Evolutionary conservation across 2,888 invertebrate genomes (phyloP).

Genomic region (Dermolepida albohirtum): DNA sequence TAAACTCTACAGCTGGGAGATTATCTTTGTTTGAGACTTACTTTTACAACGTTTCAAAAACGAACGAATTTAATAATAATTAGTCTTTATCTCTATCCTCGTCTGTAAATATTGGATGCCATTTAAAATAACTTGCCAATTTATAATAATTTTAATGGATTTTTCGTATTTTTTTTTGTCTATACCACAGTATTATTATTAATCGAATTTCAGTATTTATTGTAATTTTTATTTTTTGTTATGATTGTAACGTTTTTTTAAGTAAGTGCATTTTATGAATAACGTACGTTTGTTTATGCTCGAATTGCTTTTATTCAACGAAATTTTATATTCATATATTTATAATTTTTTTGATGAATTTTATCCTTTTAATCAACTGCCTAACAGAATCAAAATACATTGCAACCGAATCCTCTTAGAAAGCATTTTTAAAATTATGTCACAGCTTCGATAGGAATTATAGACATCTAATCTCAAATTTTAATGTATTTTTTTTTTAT

Average conservation of each 20-base stretch:
- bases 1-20: not conserved
- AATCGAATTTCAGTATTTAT: conserved; percentile 37
- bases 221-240: conserved; percentile 16
- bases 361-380: too few species aligned
- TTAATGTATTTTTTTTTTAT: too few species aligned
- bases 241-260: conserved; percentile 9
- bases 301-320: not conserved
- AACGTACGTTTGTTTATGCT: not conserved
- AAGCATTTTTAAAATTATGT: too few species aligned
- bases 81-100: conserved; percentile 22
- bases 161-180: conserved; percentile 24
- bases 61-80: conserved; percentile 21
- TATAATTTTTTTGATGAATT: not conserved
- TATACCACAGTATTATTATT: conserved; percentile 34
- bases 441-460: too few species aligned
- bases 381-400: too few species aligned
- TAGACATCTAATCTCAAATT: too few species aligned
- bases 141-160: conserved; percentile 17
- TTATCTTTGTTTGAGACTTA: not conserved
- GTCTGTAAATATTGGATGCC: conserved; percentile 35
- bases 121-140: conserved; percentile 36
- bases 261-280: conserved; percentile 17
- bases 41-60: conserved; percentile 21
- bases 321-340: not conserved
- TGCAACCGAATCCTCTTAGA: too few species aligned